Conservation (phyloP, 2,113 vertebrate species). For the Lagenorhynchus albirostris region DNA sequence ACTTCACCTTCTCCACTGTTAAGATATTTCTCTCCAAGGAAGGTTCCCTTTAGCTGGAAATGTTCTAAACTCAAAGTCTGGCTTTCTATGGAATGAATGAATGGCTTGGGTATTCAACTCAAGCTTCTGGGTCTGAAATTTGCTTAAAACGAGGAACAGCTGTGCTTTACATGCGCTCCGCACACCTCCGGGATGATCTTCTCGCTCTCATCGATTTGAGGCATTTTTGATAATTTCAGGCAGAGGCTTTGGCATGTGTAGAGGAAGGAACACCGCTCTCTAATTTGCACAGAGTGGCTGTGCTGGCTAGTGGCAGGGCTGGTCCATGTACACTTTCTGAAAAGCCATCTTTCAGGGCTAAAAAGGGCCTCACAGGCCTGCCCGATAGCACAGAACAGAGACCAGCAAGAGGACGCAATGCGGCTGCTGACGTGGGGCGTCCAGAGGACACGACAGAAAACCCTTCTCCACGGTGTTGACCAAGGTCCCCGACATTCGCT, state of each 20-base stretch:
- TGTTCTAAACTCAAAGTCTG: not conserved
- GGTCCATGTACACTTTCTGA: not conserved
- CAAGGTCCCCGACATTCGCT: fast-evolving
- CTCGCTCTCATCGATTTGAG: not conserved
- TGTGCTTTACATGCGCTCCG: fast-evolving
- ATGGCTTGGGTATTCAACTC: not conserved
- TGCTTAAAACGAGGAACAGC: not conserved
- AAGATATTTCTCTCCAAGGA: not conserved
- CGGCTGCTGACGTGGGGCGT: fast-evolving
- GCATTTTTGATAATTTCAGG: not conserved
- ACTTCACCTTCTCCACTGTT: not conserved
- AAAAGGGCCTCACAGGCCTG: not conserved
- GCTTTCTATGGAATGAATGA: not conserved
- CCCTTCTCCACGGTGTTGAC: fast-evolving
- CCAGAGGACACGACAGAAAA: not conserved
- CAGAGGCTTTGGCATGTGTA: fast-evolving
- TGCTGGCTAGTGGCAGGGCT: not conserved
- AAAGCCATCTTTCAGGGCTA: not conserved
- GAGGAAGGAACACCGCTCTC: not conserved
- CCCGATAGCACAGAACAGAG: not conserved
- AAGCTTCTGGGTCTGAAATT: not conserved
- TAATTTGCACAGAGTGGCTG: not conserved
- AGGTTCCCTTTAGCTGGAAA: not conserved
- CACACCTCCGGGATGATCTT: fast-evolving
- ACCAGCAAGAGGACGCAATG: fast-evolving